Base-by-base conservation (phyloP, 2,888 invertebrate genomes). In the Leptarthrus brevirostris region DNA sequence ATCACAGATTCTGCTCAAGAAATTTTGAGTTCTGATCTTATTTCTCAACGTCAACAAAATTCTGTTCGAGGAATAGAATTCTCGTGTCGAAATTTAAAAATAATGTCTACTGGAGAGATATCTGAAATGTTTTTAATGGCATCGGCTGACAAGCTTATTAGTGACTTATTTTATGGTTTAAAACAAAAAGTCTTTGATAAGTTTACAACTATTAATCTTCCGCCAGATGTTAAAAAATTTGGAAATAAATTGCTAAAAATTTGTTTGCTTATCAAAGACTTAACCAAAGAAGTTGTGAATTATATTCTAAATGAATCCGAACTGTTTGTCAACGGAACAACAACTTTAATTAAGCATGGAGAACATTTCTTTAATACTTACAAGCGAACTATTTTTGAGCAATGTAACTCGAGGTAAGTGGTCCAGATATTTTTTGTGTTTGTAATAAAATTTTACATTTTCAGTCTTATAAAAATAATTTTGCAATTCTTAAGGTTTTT, bases 351-450 rank as follows among this genome's bases (percentile, higher is more conserved):
- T 1, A 77, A 77, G 10, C 81, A 84, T 64, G 86, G 86, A 0
- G 80, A 82, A 74, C 78, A 84, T 74, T 86, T 85, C 76, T 75
- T 83, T 16, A 79, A 79, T 44, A 77, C 75, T 1, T 86, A 83
- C 40, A 81, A 81, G 64, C 74, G 74, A 6, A 76, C 79, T 0
- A 79, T 86, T 49, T 81, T 81, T 54, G 75, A 75, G 4, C 81
- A 79, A 4, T 74, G 72, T 1, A 72, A 75, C 8, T 24, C 64
- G 1, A 20, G 26, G 79, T 79, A 73, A 76, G 76, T 75, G 3
- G 3, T 61, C 12, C n/a, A 1, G 30, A 30, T 22, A n/a, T 18
- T 53, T 53, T 24, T 54, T 4, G 1, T 49, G 14, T 49, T 49
- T n/a, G n/a, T n/a, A n/a, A n/a, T n/a, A n/a, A n/a, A n/a, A n/a